Base-by-base conservation (phyloP, 2,797 vertebrate species). In the Tarsius wallacei region DNA sequence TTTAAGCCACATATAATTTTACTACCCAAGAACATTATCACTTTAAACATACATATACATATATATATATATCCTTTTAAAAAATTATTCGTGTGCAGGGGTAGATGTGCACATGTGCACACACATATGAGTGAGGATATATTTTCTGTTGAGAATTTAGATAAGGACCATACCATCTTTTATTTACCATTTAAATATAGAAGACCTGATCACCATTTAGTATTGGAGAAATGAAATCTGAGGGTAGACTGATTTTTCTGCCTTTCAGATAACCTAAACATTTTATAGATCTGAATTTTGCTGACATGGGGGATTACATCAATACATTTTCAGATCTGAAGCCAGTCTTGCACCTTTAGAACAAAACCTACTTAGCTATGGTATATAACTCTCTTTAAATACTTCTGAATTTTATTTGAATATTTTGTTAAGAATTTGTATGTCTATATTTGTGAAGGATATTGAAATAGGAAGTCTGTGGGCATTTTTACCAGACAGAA, bases 201-300 rank as follows among this genome's bases (percentile, higher is more conserved):
- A 26, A 83, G 13, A 81, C 33, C n/a, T 71, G 19, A 47, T 83
- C 53, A 64, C 24, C 15, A 86, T 73, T 87, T 86, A 86, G 15
- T 86, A 7, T 77, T 91, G 53, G 13, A 71, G 90, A 81, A 78
- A 17, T 85, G 61, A 92, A 94, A 83, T 95, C 63, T 59, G 83
- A 86, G 28, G 15, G 9, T 3, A 59, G 13, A 91, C 8, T 82
- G 26, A 73, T 78, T 92, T 93, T 95, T 96, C 28, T 96, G 26
- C 42, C 86, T 91, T 91, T 13, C 21, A 94, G 28, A 73, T 82
- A 64, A 53, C 7, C 21, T 68, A 53, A 90, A 91, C 71, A 1
- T 42, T 80, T 63, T 94, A 68, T 21, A 53, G 7, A 81, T 81
- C 36, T 90, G 36, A 59, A 90, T 82, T 91, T 91, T 77, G 5